Evolutionary conservation across 2,888 invertebrate genomes (phyloP).

Genomic region (Mimachlamys varia): DNA sequence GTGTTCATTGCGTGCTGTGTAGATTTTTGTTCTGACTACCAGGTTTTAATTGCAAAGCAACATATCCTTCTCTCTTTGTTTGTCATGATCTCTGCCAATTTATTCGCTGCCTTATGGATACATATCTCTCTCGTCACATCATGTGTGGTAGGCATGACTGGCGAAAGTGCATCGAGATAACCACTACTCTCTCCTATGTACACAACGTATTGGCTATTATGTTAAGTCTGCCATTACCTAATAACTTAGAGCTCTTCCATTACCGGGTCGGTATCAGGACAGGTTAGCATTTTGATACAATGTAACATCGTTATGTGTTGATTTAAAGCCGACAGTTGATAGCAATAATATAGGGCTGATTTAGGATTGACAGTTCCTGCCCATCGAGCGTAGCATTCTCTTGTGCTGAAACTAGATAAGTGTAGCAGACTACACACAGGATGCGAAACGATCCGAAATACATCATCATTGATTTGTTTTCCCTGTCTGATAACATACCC

Average conservation of each 20-base stretch:
- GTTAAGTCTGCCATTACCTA: conserved; percentile 14
- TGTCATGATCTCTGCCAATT: conserved; percentile 27
- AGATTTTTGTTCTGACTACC: not conserved
- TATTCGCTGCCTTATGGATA: not conserved
- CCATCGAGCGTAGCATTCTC: not conserved
- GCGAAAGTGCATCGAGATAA: not conserved
- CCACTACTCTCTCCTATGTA: not conserved
- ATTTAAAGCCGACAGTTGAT: not conserved
- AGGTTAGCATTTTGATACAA: not conserved
- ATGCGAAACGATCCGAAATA: not conserved
- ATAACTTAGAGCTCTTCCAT: not conserved
- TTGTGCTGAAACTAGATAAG: not conserved
- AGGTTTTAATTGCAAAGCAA: not conserved
- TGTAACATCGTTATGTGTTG: not conserved
- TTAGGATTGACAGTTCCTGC: not conserved
- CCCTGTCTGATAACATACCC: not conserved
- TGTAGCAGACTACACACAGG: not conserved
- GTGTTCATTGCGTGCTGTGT: not conserved
- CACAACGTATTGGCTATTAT: conserved; percentile 26
- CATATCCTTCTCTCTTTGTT: not conserved
- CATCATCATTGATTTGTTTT: not conserved
- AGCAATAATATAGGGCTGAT: not conserved
- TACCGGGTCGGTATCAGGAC: not conserved
- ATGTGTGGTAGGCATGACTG: conserved; percentile 8
- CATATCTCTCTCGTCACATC: not conserved